Evolutionary conservation across 2,113 vertebrate genomes (phyloP).

Genomic region (Coptodon rendalli): DNA sequence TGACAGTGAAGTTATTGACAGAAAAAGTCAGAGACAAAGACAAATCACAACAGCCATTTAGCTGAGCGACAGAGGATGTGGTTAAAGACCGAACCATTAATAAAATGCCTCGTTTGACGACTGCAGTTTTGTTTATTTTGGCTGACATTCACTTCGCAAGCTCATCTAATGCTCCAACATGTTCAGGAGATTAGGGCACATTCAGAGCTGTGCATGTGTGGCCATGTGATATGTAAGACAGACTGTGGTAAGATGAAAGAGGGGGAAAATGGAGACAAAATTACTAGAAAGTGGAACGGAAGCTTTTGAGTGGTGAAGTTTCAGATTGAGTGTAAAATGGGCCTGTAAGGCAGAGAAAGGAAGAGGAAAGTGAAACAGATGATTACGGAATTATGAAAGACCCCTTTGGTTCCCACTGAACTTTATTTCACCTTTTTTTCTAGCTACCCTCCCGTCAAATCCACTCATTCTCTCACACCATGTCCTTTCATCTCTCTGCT

Average conservation of each 20-base stretch:
- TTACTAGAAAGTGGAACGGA: neutral
- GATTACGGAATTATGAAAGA: slow-evolving; percentile 28
- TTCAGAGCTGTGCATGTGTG: neutral
- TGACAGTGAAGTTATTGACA: neutral
- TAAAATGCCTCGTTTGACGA: neutral
- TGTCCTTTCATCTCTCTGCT: slow-evolving; percentile 52
- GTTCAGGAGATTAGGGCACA: slow-evolving; percentile 15
- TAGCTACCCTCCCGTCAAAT: slow-evolving; percentile 26
- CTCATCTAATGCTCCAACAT: slow-evolving; percentile 30
- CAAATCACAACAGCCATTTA: neutral
- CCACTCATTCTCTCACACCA: slow-evolving; percentile 1
- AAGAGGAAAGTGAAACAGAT: slow-evolving; percentile 15
- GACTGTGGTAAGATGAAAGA: neutral
- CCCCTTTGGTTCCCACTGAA: slow-evolving; percentile 18
- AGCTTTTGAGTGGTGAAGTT: neutral
- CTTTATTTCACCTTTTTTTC: slow-evolving; percentile 47
- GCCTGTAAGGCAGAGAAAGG: neutral
- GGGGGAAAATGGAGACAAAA: neutral
- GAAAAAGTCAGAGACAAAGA: neutral
- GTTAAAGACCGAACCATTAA: slow-evolving; percentile 14
- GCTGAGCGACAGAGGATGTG: neutral
- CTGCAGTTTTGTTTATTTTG: slow-evolving; percentile 7
- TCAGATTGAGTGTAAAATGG: neutral
- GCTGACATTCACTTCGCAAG: slow-evolving; percentile 31
- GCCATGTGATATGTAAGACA: neutral